A percentile compares a stretch with the other conserved stretches of the same genome.
Conservation (phyloP, 2,113 vertebrate genomes). For the Nyctereutes procyonoides region DNA sequence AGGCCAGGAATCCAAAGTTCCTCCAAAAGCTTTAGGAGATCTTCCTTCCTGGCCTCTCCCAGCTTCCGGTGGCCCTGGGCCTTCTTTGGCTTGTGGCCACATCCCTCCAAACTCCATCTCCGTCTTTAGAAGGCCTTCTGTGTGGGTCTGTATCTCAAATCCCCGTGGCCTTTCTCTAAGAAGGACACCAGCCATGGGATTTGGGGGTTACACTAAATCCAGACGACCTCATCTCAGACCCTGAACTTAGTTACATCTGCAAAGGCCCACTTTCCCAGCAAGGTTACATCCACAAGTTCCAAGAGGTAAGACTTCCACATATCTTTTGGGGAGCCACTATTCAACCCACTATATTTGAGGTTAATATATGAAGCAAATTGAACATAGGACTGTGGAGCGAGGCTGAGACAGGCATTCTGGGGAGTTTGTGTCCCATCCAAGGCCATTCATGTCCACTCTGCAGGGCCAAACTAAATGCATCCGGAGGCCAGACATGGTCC, state of each 20-base stretch:
- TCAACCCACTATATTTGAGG: neutral
- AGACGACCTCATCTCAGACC: neutral
- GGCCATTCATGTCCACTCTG: neutral
- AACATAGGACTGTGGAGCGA: neutral
- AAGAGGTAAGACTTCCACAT: neutral
- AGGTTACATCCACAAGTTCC: neutral
- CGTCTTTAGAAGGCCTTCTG: neutral
- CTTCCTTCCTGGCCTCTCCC: neutral
- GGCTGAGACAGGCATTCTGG: neutral
- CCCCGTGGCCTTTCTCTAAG: neutral
- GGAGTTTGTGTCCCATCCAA: neutral
- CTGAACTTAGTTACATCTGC: neutral
- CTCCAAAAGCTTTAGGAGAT: neutral
- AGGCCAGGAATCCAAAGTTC: neutral
- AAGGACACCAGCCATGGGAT: neutral
- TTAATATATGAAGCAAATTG: neutral
- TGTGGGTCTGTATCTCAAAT: neutral
- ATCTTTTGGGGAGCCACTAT: neutral
- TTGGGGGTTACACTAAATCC: neutral
- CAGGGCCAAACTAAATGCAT: neutral
- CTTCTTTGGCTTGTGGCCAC: neutral
- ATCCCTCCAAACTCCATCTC: no score
- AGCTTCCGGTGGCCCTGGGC: neutral
- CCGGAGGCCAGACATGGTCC: neutral
- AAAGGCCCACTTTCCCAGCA: neutral